Base-by-base conservation (phyloP, 2,797 vertebrate genomes). In the Glyptemys insculpta region DNA sequence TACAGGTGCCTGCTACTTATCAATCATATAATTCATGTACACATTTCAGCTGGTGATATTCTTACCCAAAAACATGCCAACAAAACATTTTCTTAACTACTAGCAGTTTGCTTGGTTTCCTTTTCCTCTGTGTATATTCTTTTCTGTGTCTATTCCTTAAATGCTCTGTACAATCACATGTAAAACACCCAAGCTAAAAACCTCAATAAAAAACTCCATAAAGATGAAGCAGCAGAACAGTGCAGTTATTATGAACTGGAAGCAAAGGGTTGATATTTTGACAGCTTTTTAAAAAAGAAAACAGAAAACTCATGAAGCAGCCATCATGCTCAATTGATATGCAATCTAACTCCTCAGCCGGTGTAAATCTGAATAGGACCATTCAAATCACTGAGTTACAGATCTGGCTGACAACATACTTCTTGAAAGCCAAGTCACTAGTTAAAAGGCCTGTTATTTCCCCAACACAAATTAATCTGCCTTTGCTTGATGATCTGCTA, bases 151-250 rank as follows among this genome's bases (percentile, higher is more conserved):
- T 94, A 82, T 68, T 79, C 47, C 80, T 95, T 96, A 96, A 97
- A 86, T 96, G 95, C 23, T 53, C 93, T 98, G 96, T 97, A 97
- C 94, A 97, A 97, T 97, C 95, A 95, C 95, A 52, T 98, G 97
- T 98, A 94, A 98, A 98, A 72, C 97, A 89, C 78, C 87, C 93
- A 90, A 97, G 92, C 86, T 96, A 94, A 97, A 62, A 97, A 91
- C 80, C 88, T 98, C 95, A 97, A 97, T 97, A 98, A 94, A 90
- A 95, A 31, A 37, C 50, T 81, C 91, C 89, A 82, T 95, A 94
- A 96, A 90, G 54, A 91, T 68, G 95, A 83, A 97, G 47, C 94
- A 81, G 52, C 89, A 90, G 91, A 94, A 96, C 91, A 97, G 88
- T 97, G 91, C 85, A 79, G 72, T 98, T 97, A 83, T 96, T 98